Conservation (phyloP, 2,113 vertebrate genomes). For the Campylomormyrus numenius region DNA sequence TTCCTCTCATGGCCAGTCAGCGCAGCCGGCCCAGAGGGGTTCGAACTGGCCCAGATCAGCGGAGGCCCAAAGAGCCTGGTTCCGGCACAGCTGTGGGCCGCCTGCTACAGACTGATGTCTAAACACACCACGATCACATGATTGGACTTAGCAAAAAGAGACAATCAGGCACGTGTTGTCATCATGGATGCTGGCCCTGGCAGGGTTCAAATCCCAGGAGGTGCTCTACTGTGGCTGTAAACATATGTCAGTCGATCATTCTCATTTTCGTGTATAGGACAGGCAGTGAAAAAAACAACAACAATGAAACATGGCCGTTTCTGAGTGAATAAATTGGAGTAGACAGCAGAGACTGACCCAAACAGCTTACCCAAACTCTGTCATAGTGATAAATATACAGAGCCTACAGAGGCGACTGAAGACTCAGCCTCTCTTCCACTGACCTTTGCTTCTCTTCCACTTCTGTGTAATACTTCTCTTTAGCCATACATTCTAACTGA, state of each 20-base stretch:
- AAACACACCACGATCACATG: background rate
- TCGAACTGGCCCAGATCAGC: background rate
- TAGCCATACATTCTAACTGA: background rate
- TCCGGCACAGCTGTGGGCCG: background rate
- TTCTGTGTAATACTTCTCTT: background rate
- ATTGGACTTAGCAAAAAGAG: background rate
- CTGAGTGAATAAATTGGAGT: background rate
- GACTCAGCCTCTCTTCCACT: background rate
- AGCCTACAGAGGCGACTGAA: background rate
- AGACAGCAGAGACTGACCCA: background rate
- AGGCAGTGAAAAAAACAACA: background rate
- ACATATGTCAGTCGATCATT: background rate
- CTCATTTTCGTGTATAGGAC: background rate
- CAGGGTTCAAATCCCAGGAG: background rate
- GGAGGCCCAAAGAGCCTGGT: background rate
- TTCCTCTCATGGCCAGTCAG: background rate
- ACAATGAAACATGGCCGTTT: background rate
- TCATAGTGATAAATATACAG: background rate
- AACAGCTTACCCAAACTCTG: background rate
- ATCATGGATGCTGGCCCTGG: background rate
- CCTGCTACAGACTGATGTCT: background rate
- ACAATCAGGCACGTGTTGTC: background rate
- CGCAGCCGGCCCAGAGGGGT: background rate
- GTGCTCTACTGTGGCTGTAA: background rate
- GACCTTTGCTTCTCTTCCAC: background rate